Evolutionary conservation across 2,113 vertebrate genomes (phyloP).

Genomic region (Xiphorhynchus elegans): DNA sequence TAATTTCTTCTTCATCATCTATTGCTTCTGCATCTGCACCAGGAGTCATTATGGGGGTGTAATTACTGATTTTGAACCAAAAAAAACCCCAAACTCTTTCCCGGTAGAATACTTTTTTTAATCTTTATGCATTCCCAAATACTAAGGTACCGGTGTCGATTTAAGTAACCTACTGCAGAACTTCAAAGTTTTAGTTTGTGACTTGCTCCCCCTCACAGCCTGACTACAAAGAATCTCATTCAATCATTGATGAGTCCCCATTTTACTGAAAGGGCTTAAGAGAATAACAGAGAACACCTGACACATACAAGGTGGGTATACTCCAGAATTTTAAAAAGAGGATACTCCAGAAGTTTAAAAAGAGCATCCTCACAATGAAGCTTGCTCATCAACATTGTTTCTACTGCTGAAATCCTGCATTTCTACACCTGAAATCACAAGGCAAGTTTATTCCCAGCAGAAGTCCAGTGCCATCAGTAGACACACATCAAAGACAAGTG

Average conservation of each 20-base stretch:
- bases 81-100: not conserved
- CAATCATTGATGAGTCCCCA: not conserved
- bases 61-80: conserved; percentile 50
- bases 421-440: not conserved
- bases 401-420: not conserved
- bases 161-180: conserved; percentile 18
- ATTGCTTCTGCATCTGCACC: conserved; percentile 41
- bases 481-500: not conserved
- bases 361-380: not conserved
- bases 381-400: not conserved
- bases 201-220: not conserved
- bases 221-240: not conserved
- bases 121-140: not conserved
- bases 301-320: not conserved
- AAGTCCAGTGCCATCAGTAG: not conserved
- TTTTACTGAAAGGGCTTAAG: not conserved
- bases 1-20: conserved; percentile 18
- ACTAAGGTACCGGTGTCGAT: not conserved
- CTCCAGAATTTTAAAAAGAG: too few relatives aligned
- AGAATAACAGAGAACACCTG: not conserved
- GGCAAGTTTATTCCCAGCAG: not conserved
- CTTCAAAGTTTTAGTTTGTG: not conserved
- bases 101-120: not conserved
- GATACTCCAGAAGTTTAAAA: not conserved
- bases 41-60: not conserved